Evolutionary conservation across 1,140 invertebrate species (phyloP), one percentile per base, ranked within the genome.

Genomic region (Drosophila funebris): DNA sequence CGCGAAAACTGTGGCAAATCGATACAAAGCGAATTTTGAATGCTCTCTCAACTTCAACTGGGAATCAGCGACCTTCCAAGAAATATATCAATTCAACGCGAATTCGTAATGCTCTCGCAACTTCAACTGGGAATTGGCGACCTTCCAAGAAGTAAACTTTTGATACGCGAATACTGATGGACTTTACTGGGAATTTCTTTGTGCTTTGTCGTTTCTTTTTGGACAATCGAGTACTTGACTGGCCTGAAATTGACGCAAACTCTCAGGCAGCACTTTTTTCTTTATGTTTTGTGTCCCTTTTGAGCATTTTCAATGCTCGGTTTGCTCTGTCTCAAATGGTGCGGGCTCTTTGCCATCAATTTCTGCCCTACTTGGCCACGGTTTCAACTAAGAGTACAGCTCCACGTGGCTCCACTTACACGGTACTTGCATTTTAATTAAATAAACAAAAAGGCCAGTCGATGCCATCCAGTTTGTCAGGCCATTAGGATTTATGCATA

Each of bases 191-290:
- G 20, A 37, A 44, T 31, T 27, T 66, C 24, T 53, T 44, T 54
- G 20, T 18, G 22, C 41, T 14, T 29, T 29, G 39, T 58, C 20
- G 16, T 46, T 33, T 46, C 20, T 60, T 20, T 62, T 66, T 54
- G 52, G 39, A 46, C 71, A 75, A 79, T 83, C 50, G 70, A 50
- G 56, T 60, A 62, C 78, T 77, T 63, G 66, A 78, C 84, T 77
- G 71, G 27, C 63, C 64, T 78, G 74, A 82, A 82, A 72, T 75
- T 83, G 48, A 84, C 27, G 58, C 58, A 69, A 29, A 36, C 33
- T 50, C 31, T 18, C 24, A n/a, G 9, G 22, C 29, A 31, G 37
- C 11, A 11, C 13, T 22, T 24, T 37, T 9, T 29, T 33, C 4
- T 52, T 11, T 50, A 4, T 39, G 22, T 48, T 16, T 50, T 11